phyloP scores from a whole-genome alignment of 2,113 vertebrate species.

The Peromyscus leucopus region DNA sequence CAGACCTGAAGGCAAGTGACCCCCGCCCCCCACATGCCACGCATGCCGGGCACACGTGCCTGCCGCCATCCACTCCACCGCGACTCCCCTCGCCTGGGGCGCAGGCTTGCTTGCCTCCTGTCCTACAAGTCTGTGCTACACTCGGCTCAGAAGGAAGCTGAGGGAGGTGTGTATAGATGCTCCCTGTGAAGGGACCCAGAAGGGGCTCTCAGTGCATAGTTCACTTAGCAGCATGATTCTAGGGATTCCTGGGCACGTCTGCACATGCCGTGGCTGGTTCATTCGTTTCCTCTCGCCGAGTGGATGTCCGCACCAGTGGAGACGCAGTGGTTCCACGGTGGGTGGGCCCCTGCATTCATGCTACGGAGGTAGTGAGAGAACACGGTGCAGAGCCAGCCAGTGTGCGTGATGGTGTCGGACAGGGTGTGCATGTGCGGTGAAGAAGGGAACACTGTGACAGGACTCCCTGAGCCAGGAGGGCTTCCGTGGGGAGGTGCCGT shows the following conservation, averaged over 20 bases:
- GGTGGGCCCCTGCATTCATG: background rate
- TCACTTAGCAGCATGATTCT: background rate
- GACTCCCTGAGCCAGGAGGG: background rate
- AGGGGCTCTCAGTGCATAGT: background rate
- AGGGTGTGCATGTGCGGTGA: background rate
- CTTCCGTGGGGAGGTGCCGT: constrained; percentile 9
- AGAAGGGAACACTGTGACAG: background rate
- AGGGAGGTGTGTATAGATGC: background rate
- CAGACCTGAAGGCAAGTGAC: constrained; percentile 94
- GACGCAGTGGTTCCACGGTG: background rate
- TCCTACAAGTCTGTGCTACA: background rate
- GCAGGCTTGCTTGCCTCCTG: background rate
- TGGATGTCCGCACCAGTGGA: background rate
- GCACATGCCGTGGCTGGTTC: background rate
- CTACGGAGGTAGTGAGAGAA: background rate
- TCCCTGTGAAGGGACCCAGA: constrained; percentile 24
- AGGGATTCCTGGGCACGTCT: background rate
- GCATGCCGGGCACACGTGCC: background rate
- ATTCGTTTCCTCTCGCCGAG: constrained; percentile 6
- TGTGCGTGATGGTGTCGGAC: background rate
- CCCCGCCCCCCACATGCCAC: too few species aligned
- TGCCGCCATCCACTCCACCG: background rate
- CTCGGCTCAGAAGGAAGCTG: background rate
- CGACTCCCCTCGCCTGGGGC: background rate
- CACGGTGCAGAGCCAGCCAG: background rate